phyloP scores from a whole-genome alignment of 1,140 invertebrate genomes.

The Lerema accius region DNA sequence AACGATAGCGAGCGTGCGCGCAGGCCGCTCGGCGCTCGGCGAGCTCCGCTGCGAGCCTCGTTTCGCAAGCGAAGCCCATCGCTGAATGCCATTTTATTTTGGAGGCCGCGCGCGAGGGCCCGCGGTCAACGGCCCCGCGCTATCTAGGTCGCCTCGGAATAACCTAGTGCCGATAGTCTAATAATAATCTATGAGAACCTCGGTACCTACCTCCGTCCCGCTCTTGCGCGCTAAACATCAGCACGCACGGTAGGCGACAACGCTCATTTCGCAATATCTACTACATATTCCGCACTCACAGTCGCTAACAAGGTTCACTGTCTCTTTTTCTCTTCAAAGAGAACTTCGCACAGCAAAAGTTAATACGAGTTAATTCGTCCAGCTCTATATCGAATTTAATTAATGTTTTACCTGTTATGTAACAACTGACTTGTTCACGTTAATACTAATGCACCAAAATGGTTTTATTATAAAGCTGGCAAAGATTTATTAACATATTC shows the following conservation, averaged over 20 bases:
- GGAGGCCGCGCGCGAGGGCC: slow-evolving; percentile 78
- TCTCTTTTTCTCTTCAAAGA: slow-evolving; percentile 69
- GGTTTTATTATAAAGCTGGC: too few relatives aligned
- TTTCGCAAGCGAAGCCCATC: slow-evolving; percentile 80
- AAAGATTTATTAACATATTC: too few relatives aligned
- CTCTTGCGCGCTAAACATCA: slow-evolving; percentile 62
- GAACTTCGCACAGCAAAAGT: slow-evolving; percentile 51
- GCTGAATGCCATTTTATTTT: slow-evolving; percentile 81
- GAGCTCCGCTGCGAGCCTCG: slow-evolving; percentile 57
- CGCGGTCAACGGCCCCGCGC: slow-evolving; percentile 78
- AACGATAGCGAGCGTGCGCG: slow-evolving; percentile 51
- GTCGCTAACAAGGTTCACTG: slow-evolving; percentile 53
- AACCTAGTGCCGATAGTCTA: slow-evolving; percentile 82
- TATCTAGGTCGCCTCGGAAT: slow-evolving; percentile 82
- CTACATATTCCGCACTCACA: slow-evolving; percentile 49
- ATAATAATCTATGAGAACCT: slow-evolving; percentile 78
- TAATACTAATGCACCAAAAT: too few relatives aligned
- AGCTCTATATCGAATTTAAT: too few relatives aligned
- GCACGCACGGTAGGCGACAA: slow-evolving; percentile 57
- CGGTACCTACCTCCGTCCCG: slow-evolving; percentile 69
- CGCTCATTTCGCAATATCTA: slow-evolving; percentile 66
- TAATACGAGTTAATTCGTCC: slow-evolving; percentile 49
- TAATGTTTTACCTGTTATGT: too few relatives aligned
- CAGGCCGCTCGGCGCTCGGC: slow-evolving; percentile 38
- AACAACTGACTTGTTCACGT: too few relatives aligned